Conservation (phyloP, 2,797 vertebrate genomes). For the Parauchenoglanis punctatus region DNA sequence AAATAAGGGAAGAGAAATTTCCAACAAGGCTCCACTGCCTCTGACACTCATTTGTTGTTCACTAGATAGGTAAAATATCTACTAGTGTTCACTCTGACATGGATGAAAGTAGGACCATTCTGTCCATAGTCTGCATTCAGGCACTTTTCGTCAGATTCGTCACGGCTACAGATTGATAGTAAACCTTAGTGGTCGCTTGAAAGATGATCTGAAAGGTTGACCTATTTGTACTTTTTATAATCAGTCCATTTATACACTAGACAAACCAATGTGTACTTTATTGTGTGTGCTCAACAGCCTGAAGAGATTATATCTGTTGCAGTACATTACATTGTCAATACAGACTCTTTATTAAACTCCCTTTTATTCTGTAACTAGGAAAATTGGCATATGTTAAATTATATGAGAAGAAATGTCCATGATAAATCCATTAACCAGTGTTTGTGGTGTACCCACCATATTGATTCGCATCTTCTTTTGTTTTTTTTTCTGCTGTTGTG, state of each 20-base stretch:
- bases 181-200: not conserved
- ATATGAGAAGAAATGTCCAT: constrained; percentile 13
- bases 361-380: constrained; percentile 26
- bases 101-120: not conserved
- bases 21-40: not conserved
- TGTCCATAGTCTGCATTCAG: not conserved
- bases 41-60: not conserved
- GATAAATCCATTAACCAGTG: constrained; percentile 20
- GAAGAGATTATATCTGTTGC: constrained; percentile 6
- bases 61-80: constrained; percentile 2
- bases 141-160: not conserved
- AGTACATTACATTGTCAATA: not conserved
- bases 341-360: constrained; percentile 11
- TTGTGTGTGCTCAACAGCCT: not conserved
- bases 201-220: not conserved
- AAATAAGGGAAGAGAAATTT: not conserved
- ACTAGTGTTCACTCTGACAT: not conserved
- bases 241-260: not conserved
- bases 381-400: constrained; percentile 12
- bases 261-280: not conserved
- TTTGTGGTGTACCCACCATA: constrained; percentile 24
- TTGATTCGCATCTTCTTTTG: constrained; percentile 18
- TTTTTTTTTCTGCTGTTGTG: not conserved
- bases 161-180: not conserved
- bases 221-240: not conserved